Evolutionary conservation across 1,140 invertebrate species (phyloP).

Genomic region (Drosophila navojoa): DNA sequence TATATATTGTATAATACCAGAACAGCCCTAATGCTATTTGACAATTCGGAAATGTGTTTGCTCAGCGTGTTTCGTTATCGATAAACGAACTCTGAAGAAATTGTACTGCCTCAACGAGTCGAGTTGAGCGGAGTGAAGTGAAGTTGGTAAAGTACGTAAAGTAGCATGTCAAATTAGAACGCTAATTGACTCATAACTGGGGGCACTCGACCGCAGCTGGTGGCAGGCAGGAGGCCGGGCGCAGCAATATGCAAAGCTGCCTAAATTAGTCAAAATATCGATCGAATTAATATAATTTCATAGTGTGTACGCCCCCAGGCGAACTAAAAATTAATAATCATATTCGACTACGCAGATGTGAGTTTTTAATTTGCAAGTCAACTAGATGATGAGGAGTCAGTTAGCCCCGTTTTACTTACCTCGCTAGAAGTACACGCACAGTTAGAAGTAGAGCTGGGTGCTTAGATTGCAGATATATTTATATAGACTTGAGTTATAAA

Average conservation of each 20-base stretch:
- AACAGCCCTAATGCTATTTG: constrained; percentile 65
- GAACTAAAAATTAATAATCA: constrained; percentile 2
- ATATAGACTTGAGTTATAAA: constrained; percentile 15
- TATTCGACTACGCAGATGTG: constrained; percentile 16
- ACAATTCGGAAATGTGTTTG: constrained; percentile 69
- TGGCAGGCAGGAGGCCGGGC: not conserved
- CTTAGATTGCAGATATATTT: constrained; percentile 21
- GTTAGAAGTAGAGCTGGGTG: constrained; percentile 7
- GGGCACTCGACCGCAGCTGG: constrained; percentile 4
- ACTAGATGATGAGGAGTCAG: not conserved
- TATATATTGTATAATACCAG: constrained; percentile 8
- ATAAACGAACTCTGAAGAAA: constrained; percentile 35
- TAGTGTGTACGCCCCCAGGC: not conserved
- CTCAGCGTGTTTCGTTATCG: constrained; percentile 51
- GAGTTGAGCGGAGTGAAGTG: not conserved
- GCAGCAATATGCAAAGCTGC: constrained; percentile 43
- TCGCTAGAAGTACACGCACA: constrained; percentile 41
- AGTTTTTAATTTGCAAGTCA: constrained; percentile 44
- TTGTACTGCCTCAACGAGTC: not conserved
- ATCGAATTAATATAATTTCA: constrained; percentile 64
- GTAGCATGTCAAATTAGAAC: constrained; percentile 66
- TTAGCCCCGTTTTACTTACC: constrained; percentile 28
- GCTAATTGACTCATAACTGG: constrained; percentile 64
- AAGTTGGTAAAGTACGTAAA: constrained; percentile 23
- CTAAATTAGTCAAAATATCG: constrained; percentile 59